Evolutionary conservation across 2,797 vertebrate genomes (phyloP).

Genomic region (Cossypha caffra): DNA sequence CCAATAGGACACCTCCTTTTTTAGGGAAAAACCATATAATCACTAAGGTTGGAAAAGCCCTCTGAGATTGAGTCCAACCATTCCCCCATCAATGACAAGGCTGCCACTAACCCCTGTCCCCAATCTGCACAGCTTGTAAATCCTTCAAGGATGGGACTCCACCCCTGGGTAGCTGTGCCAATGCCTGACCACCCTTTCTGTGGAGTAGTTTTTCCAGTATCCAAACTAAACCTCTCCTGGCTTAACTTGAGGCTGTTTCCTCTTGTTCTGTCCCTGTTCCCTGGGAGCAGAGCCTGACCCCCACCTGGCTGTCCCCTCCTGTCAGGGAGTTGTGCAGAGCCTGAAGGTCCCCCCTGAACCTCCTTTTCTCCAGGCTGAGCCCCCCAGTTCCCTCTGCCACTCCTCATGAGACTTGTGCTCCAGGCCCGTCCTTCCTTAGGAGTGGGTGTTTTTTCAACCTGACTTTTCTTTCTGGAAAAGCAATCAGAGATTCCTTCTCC

Average conservation of each 20-base stretch:
- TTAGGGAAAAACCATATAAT: not conserved
- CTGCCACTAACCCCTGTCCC: not conserved
- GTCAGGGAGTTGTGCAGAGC: not conserved
- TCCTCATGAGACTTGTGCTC: not conserved
- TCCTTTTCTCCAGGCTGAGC: not conserved
- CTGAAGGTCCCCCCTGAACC: not conserved
- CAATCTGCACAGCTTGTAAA: not conserved
- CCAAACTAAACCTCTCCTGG: not conserved
- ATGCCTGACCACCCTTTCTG: not conserved
- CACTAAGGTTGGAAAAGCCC: not conserved
- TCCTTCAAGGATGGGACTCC: not conserved
- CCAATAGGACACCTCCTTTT: not conserved
- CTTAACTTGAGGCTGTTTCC: not conserved
- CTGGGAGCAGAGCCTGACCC: not conserved
- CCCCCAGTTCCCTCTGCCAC: not conserved
- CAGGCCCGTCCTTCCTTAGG: not conserved
- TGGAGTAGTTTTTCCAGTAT: not conserved
- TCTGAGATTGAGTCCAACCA: not conserved
- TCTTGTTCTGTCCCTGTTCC: not conserved
- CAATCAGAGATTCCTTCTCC: not conserved
- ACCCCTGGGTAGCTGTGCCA: not conserved
- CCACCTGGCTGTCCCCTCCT: not conserved
- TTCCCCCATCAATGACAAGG: not conserved
- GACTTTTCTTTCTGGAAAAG: not conserved
- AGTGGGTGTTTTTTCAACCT: not conserved